These are phyloP conservation scores for Tauraco hartlaubi DNA, from an alignment of 2,797 vertebrate species.

Conservation along the genomic window DNA sequence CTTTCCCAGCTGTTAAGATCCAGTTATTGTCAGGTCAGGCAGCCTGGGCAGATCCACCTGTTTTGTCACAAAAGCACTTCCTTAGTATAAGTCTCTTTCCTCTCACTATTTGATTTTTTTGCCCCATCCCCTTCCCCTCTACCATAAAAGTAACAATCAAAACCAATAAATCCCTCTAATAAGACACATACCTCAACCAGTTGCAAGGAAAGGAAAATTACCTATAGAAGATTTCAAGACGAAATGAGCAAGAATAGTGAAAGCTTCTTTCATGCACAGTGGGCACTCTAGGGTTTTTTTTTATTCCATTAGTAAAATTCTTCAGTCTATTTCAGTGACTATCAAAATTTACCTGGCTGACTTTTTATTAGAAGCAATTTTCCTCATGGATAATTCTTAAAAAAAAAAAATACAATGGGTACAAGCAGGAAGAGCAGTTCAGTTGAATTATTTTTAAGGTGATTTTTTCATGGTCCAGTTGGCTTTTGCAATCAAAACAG, in stretches of 20 bases:
- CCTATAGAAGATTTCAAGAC: not conserved
- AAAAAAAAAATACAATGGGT: not conserved
- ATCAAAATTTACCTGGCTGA: not conserved
- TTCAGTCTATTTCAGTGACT: not conserved
- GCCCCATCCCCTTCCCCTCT: too few species aligned
- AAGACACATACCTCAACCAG: not conserved
- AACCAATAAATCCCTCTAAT: not conserved
- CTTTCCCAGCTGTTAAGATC: not conserved
- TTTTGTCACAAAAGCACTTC: not conserved
- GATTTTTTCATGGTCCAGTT: not conserved
- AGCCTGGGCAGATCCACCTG: not conserved
- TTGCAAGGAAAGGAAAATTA: not conserved
- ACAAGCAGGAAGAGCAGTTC: not conserved
- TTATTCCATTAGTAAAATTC: not conserved
- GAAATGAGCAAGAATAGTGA: not conserved
- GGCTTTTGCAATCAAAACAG: not conserved
- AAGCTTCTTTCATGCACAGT: not conserved
- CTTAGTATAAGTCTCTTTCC: not conserved
- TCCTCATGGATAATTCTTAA: not conserved
- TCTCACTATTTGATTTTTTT: not conserved
- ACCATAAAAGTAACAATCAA: not conserved
- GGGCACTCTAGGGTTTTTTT: not conserved
- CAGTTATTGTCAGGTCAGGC: accelerated
- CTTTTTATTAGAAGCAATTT: accelerated
- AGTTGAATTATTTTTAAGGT: not conserved